A percentile compares a stretch with the other conserved stretches of the same genome.
Conservation (phyloP, 2,888 invertebrate species). For the Troides aeacus region DNA sequence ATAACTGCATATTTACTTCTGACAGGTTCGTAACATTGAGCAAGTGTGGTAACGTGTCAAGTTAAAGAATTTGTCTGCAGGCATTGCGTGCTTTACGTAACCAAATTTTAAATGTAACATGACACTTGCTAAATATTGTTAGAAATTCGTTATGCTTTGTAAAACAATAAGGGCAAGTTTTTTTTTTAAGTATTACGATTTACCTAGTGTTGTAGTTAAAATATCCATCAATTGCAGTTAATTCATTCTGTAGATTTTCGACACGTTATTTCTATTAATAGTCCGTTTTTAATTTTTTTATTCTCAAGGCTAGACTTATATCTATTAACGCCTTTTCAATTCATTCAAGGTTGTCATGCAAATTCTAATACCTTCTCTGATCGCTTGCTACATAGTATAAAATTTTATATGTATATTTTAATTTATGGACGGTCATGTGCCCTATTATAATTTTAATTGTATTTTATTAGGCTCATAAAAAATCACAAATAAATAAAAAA, state of each 20-base stretch:
- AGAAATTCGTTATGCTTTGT: slow-evolving; percentile 66
- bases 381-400: slow-evolving; percentile 51
- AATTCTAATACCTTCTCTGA: slow-evolving; percentile 56
- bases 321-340: slow-evolving; percentile 53
- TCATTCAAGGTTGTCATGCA: slow-evolving; percentile 63
- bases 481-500: no score
- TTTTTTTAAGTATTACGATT: slow-evolving; percentile 10
- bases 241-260: slow-evolving; percentile 12
- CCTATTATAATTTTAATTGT: no score
- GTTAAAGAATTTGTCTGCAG: slow-evolving; percentile 48
- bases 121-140: slow-evolving; percentile 50
- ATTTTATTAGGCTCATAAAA: no score
- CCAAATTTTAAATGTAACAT: slow-evolving; percentile 60
- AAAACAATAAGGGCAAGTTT: slow-evolving; percentile 62
- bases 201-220: not conserved
- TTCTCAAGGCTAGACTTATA: slow-evolving; percentile 51
- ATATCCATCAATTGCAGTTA: no score
- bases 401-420: slow-evolving; percentile 48
- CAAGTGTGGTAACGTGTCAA: slow-evolving; percentile 53
- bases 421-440: slow-evolving; percentile 33
- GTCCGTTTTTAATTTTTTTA: slow-evolving; percentile 33
- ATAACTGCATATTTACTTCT: slow-evolving; percentile 44
- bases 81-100: slow-evolving; percentile 66
- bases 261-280: not conserved
- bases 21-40: slow-evolving; percentile 51